Base-by-base conservation (phyloP, 2,113 vertebrate species). In the Miniopterus natalensis region DNA sequence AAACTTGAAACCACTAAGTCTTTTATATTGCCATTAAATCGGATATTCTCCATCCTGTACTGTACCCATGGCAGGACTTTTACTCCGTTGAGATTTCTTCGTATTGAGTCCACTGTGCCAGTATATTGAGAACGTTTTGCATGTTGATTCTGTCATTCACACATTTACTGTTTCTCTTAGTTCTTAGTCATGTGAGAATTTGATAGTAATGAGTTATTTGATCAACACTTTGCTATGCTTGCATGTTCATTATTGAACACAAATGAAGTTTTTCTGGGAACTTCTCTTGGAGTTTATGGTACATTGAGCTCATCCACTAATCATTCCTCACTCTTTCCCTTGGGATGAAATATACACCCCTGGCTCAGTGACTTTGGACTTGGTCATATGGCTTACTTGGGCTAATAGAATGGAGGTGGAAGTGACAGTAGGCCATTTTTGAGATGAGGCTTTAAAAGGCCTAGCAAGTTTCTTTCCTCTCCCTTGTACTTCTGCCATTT, bases 91-190 rank as follows among this genome's bases (percentile, higher is more conserved):
- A 73, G 13, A 49, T 80, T 81, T 40, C 12, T 31, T 11, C 89
- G 23, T 78, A 40, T 74, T 79, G 23, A 21, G 12, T 61, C 73
- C 63, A 42, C 66, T 92, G 40, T 59, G 63, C n/a, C 20, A 51
- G 55, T 79, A 73, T 91, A 49, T 80, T 92, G 63, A 92, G 18
- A 88, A 88, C n/a, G 51, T 93, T 97, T 81, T 90, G 51, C 8
- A 31, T 91, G 29, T 85, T 95, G 51, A 80, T 77, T 84, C 21
- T 96, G 75, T 90, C 66, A 80, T 80, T 78, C 31, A 55, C 27
- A 23, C 93, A 73, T 91, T 96, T 95, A 66, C 45, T 88, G 5
- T 96, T 96, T 57, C 36, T 93, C 49, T 92, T 90, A 88, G 70
- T 79, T 80, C 59, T 95, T 90, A 53, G 36, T 94, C 61, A n/a